Evolutionary conservation across 2,113 vertebrate species (phyloP), one percentile per base, ranked within the genome.

Genomic region (Daboia siamensis): DNA sequence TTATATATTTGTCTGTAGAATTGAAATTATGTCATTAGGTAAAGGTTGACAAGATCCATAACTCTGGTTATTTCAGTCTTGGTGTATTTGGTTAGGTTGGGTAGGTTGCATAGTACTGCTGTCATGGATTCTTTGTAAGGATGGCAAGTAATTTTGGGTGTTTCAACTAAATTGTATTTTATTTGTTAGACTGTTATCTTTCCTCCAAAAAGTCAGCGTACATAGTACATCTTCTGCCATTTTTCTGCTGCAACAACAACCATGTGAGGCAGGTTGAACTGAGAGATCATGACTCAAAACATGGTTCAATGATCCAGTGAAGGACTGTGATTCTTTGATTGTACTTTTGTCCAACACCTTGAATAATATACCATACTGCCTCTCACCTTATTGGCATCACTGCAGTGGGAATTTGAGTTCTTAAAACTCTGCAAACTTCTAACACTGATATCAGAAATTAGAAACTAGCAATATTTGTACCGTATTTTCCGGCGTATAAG

Each of bases 391-490:
- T 44, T 44, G 74, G 23, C 90, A 55, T 24, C 0, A 0, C 3
- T 89, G 52, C 48, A 48, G 39, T 91, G 64, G 90, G 86, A 20
- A 91, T 74, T 55, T 91, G 80, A 93, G 74, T 91, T 92, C 91
- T 94, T 90, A 74, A 74, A 89, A 96, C 11, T 56, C 93, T n/a
- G 10, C 39, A 29, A 80, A 92, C 86, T 57, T 80, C 90, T 64
- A 90, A 33, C 61, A 88, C 20, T 92, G 92, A 87, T 54, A 94
- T 57, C 93, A 93, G 61, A 84, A 92, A 89, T 91, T 92, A 61
- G 94, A 48, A 1, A 91, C 51, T 94, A 91, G 93, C 85, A 89
- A 0, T 0, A 48, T 39, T 59, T 88, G 48, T 29, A n/a, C n/a
- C n/a, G n/a, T n/a, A n/a, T n/a, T n/a, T n/a, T n/a, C n/a, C n/a